Conservation (phyloP, 2,888 invertebrate genomes). For the Tholera decimalis region DNA sequence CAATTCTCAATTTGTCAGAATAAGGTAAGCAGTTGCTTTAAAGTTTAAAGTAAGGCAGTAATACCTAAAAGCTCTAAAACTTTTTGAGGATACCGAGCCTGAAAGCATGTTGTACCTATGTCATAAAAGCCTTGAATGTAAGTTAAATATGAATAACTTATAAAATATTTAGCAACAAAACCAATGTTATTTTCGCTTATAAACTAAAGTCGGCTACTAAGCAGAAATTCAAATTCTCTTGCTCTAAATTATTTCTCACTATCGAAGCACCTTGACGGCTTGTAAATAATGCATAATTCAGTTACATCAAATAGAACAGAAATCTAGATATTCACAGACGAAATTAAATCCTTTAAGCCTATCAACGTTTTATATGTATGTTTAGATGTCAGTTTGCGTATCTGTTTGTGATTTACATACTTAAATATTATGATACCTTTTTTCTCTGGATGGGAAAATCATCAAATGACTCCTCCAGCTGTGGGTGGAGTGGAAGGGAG, state of each 20-base stretch:
- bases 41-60: no score
- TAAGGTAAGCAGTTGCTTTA: background rate
- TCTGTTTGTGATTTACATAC: background rate
- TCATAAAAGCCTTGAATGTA: conserved; percentile 14
- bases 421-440: no score
- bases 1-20: background rate
- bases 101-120: no score
- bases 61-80: background rate
- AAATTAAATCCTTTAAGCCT: conserved; percentile 28
- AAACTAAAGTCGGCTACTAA: conserved; percentile 19
- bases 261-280: conserved; percentile 44
- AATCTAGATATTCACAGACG: conserved; percentile 33
- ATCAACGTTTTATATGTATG: conserved; percentile 27
- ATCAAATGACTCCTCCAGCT: no score
- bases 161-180: conserved; percentile 31
- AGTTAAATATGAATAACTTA: conserved; percentile 24
- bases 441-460: no score
- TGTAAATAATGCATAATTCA: conserved; percentile 56
- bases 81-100: background rate
- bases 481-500: no score
- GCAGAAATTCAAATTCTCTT: conserved; percentile 42
- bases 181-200: conserved; percentile 27
- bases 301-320: conserved; percentile 39
- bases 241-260: conserved; percentile 32
- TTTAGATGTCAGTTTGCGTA: conserved; percentile 9